Conservation (phyloP, 2,888 invertebrate genomes). For the Lasioglossum zephyrum region DNA sequence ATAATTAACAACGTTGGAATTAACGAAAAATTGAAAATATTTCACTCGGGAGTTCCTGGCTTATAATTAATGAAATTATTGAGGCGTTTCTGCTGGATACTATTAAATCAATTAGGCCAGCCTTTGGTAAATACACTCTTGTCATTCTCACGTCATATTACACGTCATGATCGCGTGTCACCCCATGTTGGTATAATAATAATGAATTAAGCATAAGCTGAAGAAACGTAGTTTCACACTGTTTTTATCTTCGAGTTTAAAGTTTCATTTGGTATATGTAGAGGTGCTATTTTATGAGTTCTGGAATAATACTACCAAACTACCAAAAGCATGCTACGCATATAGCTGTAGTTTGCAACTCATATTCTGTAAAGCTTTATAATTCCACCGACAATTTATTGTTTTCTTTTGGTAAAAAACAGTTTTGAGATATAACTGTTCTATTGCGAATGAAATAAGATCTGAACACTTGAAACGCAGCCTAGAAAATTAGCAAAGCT, state of each 20-base stretch:
- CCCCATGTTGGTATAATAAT: not conserved
- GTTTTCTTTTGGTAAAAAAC: not conserved
- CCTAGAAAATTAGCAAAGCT: not conserved
- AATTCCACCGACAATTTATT: not conserved
- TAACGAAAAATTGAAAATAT: not conserved
- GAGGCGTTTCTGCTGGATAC: not conserved
- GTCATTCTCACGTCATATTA: not conserved
- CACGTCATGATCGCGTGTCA: not conserved
- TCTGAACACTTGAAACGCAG: not conserved
- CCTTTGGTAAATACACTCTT: not conserved
- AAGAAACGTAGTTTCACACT: not conserved
- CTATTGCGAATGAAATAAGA: not conserved
- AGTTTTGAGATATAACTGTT: not conserved
- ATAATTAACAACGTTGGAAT: not conserved
- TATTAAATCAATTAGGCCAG: not conserved
- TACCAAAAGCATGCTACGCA: not conserved
- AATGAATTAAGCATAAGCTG: not conserved
- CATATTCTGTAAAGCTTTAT: not conserved
- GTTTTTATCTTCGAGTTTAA: not conserved
- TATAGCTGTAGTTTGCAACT: not conserved
- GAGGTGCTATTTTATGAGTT: not conserved
- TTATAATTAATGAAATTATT: not conserved
- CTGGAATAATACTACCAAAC: not conserved
- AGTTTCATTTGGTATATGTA: not conserved
- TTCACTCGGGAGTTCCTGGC: not conserved